Conservation (phyloP, 1,140 invertebrate species). For the Mamestra configurata region DNA sequence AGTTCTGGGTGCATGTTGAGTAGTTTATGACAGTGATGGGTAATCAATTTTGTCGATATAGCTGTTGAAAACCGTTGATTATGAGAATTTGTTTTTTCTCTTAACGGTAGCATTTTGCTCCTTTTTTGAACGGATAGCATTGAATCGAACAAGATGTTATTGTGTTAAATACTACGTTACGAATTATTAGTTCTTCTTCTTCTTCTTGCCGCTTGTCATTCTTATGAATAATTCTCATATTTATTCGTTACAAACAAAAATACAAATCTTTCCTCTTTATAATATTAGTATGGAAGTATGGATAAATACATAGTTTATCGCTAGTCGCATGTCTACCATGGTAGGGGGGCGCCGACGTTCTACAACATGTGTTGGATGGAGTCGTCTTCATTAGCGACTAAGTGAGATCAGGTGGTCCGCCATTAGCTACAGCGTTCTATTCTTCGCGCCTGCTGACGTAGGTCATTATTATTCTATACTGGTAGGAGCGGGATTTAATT, state of each 20-base stretch:
- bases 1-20: conserved; percentile 21
- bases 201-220: no score
- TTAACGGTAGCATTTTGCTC: neutral
- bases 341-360: neutral
- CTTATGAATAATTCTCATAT: no score
- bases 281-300: no score
- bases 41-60: conserved; percentile 11
- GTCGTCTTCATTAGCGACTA: conserved; percentile 17
- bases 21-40: conserved; percentile 16
- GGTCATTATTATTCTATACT: conserved; percentile 13
- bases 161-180: no score
- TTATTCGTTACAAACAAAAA: no score
- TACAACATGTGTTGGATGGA: conserved; percentile 13
- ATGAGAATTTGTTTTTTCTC: neutral
- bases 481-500: no score
- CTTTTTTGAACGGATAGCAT: neutral
- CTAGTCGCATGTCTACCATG: neutral
- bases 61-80: conserved; percentile 16
- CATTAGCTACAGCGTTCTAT: neutral
- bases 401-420: neutral
- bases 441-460: neutral
- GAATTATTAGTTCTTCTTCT: no score
- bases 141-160: neutral
- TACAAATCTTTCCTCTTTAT: no score
- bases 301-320: neutral